Evolutionary conservation across 92 coral and sea anemone genomes (phyloP).

Genomic region (Blastomussa wellsi): DNA sequence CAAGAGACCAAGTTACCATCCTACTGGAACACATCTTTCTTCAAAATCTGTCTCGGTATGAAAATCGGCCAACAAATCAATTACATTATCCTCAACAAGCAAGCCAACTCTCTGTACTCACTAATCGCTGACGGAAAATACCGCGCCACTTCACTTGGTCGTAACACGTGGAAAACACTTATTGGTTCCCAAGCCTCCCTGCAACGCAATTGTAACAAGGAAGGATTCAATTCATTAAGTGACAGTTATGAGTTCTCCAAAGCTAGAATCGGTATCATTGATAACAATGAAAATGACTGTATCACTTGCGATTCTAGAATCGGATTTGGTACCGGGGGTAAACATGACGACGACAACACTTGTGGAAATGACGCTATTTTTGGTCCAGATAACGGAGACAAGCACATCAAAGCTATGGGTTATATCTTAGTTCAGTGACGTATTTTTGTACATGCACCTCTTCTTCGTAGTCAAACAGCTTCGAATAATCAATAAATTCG

Average conservation of each 20-base stretch:
- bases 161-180: neutral
- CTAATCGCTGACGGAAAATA: constrained; percentile 1
- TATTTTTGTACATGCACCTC: too few relatives aligned
- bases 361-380: neutral
- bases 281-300: neutral
- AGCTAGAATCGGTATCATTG: neutral
- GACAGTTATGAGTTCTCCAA: neutral
- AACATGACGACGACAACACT: neutral
- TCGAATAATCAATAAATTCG: too few relatives aligned
- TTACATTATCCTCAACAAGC: neutral
- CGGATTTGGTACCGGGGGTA: neutral
- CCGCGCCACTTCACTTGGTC: neutral
- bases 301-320: neutral
- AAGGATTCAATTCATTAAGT: neutral
- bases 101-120: neutral
- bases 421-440: neutral
- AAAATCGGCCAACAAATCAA: neutral
- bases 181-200: constrained; percentile 3
- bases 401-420: neutral
- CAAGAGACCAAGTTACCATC: constrained; percentile 7
- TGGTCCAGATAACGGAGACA: neutral
- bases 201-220: neutral
- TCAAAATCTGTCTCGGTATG: neutral
- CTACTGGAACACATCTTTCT: constrained; percentile 8
- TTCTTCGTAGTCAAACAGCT: too few relatives aligned